Evolutionary conservation across 2,888 invertebrate species (phyloP), one percentile per base, ranked within the genome.

Genomic region (Euclidia mi): DNA sequence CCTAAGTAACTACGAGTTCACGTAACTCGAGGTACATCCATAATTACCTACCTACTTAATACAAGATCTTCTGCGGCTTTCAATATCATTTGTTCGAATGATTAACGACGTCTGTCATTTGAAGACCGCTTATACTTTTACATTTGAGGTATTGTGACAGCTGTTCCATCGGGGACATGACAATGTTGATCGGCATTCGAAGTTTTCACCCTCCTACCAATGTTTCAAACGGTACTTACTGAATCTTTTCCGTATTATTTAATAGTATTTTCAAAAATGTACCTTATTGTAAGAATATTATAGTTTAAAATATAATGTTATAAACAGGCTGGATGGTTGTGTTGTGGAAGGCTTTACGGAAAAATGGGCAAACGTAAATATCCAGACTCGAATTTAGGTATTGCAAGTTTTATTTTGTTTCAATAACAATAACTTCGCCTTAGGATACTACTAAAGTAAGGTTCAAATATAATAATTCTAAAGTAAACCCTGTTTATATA

Each of bases 121-220:
- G n/a, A 44, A 37, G 12, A 59, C 55, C 31, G 12, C 34, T 57
- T 31, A 47, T 55, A 59, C 43, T 59, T 55, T 42, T 37, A 48
- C 50, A 42, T 60, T 55, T n/a, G 28, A 56, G 34, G 51, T 59
- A 53, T 55, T 55, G 56, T 65, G 57, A 56, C 56, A 58, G 43
- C 46, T 43, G 50, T 45, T 64, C 41, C 32, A 58, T 42, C 17
- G 28, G 14, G 20, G 43, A 45, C 61, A 52, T 57, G 69, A 52
- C 47, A 51, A 73, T 63, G 66, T 76, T 74, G 55, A 75, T 75
- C 63, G 62, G 60, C 65, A 53, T 75, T 56, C 63, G 56, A 60
- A 73, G 69, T 68, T 63, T 52, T 28, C 28, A 46, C 50, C 42
- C 55, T 47, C 51, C 42, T 41, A 34, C 12, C 47, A 40, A 45